Evolutionary conservation across 2,113 vertebrate species (phyloP).

Genomic region (Rhinoptilus africanus): DNA sequence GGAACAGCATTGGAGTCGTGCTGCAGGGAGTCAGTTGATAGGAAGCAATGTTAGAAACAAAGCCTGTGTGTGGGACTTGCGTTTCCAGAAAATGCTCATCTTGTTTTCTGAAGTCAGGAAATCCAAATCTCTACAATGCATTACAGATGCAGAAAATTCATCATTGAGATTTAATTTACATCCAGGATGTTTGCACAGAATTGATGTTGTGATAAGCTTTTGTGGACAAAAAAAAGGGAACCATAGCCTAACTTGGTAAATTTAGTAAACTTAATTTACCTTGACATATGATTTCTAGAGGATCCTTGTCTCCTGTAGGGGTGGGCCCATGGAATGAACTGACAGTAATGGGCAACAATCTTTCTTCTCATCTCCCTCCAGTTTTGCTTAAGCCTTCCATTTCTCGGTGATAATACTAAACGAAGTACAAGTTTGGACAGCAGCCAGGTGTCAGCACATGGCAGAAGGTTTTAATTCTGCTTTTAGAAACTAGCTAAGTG

Average conservation of each 20-base stretch:
- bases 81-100: neutral
- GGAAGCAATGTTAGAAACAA: neutral
- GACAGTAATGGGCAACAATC: neutral
- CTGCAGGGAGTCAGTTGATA: neutral
- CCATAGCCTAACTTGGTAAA: neutral
- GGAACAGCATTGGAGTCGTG: neutral
- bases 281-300: neutral
- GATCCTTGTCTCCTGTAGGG: neutral
- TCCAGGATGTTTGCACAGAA: neutral
- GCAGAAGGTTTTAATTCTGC: conserved; percentile 62
- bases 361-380: neutral
- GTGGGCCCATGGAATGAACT: neutral
- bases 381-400: neutral
- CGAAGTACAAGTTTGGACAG: conserved; percentile 12
- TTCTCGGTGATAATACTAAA: conserved; percentile 7
- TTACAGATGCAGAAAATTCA: neutral
- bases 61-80: rapidly evolving
- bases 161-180: rapidly evolving
- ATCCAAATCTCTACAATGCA: neutral
- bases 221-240: too few relatives aligned
- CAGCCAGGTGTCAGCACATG: conserved; percentile 55
- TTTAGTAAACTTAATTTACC: neutral
- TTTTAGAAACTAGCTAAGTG: conserved; percentile 51
- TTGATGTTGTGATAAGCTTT: neutral
- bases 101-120: neutral